Conservation (phyloP, 2,797 vertebrate species). For the Sibirionetta formosa region DNA sequence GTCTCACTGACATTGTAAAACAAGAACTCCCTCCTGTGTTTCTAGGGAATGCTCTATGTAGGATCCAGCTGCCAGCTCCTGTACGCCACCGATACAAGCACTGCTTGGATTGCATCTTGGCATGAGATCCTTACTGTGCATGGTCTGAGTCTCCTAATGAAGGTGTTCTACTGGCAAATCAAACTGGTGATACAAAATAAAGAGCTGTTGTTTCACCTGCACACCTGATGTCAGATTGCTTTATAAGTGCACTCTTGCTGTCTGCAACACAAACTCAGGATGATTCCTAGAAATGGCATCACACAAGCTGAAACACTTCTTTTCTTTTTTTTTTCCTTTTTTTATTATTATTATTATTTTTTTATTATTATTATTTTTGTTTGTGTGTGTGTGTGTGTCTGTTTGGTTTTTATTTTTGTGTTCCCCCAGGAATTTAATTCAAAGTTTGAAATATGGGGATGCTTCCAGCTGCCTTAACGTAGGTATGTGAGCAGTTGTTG, state of each 20-base stretch:
- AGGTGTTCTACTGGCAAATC: slow-evolving; percentile 64
- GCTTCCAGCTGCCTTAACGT: slow-evolving; percentile 77
- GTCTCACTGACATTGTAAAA: not conserved
- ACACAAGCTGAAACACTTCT: not conserved
- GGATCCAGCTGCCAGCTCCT: slow-evolving; percentile 84
- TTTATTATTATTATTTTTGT: not conserved
- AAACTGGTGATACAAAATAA: not conserved
- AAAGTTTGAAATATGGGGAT: slow-evolving; percentile 82
- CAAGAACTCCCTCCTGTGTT: not conserved
- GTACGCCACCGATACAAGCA: slow-evolving; percentile 76
- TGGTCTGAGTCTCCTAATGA: slow-evolving; percentile 68
- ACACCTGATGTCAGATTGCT: not conserved
- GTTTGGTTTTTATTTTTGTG: not conserved
- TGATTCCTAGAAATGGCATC: not conserved
- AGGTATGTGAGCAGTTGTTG: slow-evolving; percentile 71
- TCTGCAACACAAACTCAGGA: not conserved
- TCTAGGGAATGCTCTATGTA: slow-evolving; percentile 82
- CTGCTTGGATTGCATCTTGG: slow-evolving; percentile 86
- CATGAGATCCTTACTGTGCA: slow-evolving; percentile 86
- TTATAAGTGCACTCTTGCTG: not conserved
- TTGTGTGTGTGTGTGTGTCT: not conserved
- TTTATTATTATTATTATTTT: not conserved
- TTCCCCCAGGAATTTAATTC: slow-evolving; percentile 76
- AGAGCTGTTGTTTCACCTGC: not conserved
- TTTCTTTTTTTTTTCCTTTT: not conserved